Percentiles rank a stretch among this genome's conserved stretches.
Conservation (phyloP, 2,113 vertebrate genomes). For the Pelmatolapia mariae region DNA sequence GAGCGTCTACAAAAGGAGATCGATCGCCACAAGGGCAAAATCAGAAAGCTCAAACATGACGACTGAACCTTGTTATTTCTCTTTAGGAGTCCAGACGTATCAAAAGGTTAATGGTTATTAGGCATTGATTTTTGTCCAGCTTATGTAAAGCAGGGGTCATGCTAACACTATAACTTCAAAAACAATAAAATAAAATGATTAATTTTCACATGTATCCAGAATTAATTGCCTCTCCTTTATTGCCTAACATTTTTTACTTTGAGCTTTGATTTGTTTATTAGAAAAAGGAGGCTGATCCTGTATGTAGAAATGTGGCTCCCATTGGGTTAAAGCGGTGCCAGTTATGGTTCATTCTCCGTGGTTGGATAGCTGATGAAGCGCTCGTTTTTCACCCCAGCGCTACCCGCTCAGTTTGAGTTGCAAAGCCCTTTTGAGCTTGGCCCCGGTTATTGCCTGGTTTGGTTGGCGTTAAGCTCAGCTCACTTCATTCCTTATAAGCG, state of each 20-base stretch:
- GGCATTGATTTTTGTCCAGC: background rate
- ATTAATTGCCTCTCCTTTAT: background rate
- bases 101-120: background rate
- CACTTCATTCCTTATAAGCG: background rate
- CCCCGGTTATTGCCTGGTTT: background rate
- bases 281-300: background rate
- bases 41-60: slow-evolving; percentile 77
- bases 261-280: background rate
- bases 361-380: background rate
- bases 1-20: slow-evolving; percentile 88
- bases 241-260: background rate
- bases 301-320: background rate
- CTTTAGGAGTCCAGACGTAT: background rate
- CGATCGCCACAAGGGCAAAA: slow-evolving; percentile 83
- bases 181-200: slow-evolving; percentile 31
- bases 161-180: background rate
- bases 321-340: background rate
- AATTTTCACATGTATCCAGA: background rate
- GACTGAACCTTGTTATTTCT: slow-evolving; percentile 50
- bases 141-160: background rate
- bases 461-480: background rate
- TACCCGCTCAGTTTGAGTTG: background rate
- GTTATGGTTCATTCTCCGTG: background rate
- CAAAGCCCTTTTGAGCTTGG: background rate
- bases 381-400: background rate